Base-by-base conservation (phyloP, 37 sponge, comb jelly and placozoan species). In the Ianthella basta region DNA sequence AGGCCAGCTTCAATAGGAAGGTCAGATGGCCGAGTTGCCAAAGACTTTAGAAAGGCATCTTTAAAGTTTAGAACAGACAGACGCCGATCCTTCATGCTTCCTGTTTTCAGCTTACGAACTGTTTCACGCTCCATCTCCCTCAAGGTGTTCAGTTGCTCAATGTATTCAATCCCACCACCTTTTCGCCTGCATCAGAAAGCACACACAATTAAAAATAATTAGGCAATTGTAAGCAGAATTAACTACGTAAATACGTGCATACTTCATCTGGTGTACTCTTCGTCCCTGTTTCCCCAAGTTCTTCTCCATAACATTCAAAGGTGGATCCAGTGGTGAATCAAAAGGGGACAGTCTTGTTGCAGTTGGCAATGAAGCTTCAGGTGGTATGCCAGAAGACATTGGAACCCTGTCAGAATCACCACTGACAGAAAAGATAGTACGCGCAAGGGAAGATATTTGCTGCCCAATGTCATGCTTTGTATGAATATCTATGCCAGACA, bases 391-490 rank as follows among this genome's bases (percentile, higher is more conserved):
- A n/a, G 25, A 8, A 5, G 6, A 3, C 37, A 25, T 4, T 19
- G 33, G 60, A 35, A 67, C 27, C 3, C 53, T 38, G 0, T 92
- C 89, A 55, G 86, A 34, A 67, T 90, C 91, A 56, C 80, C 83
- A 23, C 86, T 85, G 39, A 94, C 88, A 41, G 89, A 82, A 5
- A 89, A 91, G 25, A 91, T 41, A 39, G 93, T 91, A 27, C 80
- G 79, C 30, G 89, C 87, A 29, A 95, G 80, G 23, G 87, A 84
- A 33, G 92, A 91, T 36, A 86, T 84, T 57, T 94, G 87, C 14
- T 59, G 85, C 0, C 94, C 94, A 79, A 94, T 91, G 82, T 91
- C 92, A 34, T 88, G 73, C 56, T 86, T 91, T 32, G 91, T 72
- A 24, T 89, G 61, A 33, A 94, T 63, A n/a, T 90, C 83, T 21